phyloP scores from a whole-genome alignment of 2,888 invertebrate genomes.

The Netelia melanura region DNA sequence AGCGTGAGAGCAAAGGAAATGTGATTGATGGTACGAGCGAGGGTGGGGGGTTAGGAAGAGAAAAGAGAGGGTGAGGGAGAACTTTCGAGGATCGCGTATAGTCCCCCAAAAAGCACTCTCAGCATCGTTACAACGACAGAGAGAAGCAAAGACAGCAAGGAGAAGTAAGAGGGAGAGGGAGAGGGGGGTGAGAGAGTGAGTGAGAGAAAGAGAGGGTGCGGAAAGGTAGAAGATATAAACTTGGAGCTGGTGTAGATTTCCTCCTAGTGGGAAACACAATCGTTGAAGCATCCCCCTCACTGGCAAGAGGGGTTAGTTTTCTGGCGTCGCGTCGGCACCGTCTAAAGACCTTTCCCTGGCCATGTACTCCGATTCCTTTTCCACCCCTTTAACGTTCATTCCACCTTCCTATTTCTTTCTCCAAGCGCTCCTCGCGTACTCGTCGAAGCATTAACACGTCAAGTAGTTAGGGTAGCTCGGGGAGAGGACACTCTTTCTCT shows the following conservation, averaged over 20 bases:
- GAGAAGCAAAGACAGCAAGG: conserved; percentile 30
- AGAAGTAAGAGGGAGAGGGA: conserved; percentile 24
- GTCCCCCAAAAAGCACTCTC: conserved; percentile 53
- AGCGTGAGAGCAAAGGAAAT: conserved; percentile 60
- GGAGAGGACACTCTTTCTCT: conserved; percentile 22
- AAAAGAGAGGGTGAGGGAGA: conserved; percentile 29
- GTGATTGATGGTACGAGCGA: conserved; percentile 60
- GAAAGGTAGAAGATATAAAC: conserved; percentile 36
- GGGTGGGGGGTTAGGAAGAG: conserved; percentile 32
- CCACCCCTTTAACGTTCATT: conserved; percentile 55
- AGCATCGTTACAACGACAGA: conserved; percentile 26
- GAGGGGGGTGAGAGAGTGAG: conserved; percentile 20
- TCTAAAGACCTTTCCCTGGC: conserved; percentile 66
- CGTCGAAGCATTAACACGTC: conserved; percentile 71
- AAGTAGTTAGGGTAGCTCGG: conserved; percentile 63
- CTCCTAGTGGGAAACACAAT: conserved; percentile 60
- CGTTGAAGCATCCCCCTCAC: conserved; percentile 13
- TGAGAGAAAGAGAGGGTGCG: conserved; percentile 11
- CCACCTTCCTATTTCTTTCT: conserved; percentile 36
- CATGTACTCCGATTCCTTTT: conserved; percentile 68
- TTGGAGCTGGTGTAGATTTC: conserved; percentile 55
- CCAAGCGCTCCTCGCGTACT: conserved; percentile 59
- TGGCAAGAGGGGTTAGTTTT: conserved; percentile 20
- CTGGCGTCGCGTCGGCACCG: conserved; percentile 57
- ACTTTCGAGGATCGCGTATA: conserved; percentile 47